phyloP scores from a whole-genome alignment of 1,140 invertebrate genomes.

The Ceratina japonica region DNA sequence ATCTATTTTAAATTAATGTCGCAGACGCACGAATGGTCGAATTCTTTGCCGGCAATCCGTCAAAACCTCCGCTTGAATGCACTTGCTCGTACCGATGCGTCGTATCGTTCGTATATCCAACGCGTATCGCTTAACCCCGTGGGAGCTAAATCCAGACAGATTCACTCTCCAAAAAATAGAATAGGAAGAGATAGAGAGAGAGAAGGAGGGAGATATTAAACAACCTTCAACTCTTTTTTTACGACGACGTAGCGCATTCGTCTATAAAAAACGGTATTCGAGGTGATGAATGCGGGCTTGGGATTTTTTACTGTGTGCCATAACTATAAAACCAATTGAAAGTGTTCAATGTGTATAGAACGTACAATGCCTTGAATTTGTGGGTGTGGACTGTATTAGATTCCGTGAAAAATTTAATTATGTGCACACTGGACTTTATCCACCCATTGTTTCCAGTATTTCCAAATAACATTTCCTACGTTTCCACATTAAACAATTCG shows the following conservation, averaged over 20 bases:
- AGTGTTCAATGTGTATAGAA: no score
- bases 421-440: no score
- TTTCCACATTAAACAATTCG: no score
- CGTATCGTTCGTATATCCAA: not conserved
- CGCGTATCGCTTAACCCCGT: conserved; percentile 10
- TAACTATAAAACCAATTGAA: no score
- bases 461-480: no score
- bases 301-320: not conserved
- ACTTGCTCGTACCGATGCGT: conserved; percentile 15
- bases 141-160: conserved; percentile 25
- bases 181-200: no score
- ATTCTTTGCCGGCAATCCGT: conserved; percentile 14
- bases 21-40: not conserved
- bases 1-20: conserved; percentile 7
- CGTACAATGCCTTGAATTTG: no score
- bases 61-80: conserved; percentile 10
- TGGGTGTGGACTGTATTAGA: no score
- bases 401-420: no score
- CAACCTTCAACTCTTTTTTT: conserved; percentile 11
- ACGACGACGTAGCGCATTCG: not conserved
- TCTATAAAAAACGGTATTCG: conserved; percentile 13
- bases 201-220: conserved; percentile 12
- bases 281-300: conserved; percentile 3
- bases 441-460: no score
- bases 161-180: conserved; percentile 1